Percentiles rank a stretch among this genome's conserved stretches.
Evolutionary conservation across 2,888 invertebrate genomes (phyloP).

Genomic region (Harpagoxenus sublaevis): DNA sequence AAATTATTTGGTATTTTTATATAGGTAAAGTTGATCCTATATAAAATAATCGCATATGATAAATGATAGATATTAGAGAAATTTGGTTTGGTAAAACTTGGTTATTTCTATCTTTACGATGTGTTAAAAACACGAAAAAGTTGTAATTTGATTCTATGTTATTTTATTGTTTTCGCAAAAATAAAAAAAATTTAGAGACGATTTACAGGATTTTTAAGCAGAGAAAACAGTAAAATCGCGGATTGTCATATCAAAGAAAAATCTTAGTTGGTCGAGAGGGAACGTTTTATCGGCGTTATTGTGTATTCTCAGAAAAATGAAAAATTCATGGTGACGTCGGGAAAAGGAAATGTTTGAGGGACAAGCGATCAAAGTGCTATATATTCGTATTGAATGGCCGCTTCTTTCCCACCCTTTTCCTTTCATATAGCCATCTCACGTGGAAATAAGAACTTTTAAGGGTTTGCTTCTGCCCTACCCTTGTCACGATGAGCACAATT

Average conservation of each 20-base stretch:
- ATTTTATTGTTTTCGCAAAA: not conserved
- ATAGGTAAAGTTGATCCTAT: not conserved
- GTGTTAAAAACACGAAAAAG: not conserved
- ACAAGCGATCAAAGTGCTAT: conserved; percentile 33
- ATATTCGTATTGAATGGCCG: conserved; percentile 20
- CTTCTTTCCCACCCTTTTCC: not conserved
- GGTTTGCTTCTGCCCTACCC: conserved; percentile 3
- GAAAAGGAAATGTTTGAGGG: conserved; percentile 40
- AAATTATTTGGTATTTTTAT: not conserved
- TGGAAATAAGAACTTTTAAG: conserved; percentile 47
- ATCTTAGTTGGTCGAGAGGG: not conserved
- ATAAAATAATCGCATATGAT: not conserved
- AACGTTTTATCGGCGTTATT: not conserved
- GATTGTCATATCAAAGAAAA: conserved; percentile 14
- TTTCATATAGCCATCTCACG: conserved; percentile 19
- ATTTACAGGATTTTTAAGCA: not conserved
- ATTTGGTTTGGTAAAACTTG: not conserved
- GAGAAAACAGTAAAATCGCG: not conserved
- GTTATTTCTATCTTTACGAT: not conserved
- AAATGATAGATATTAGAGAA: not conserved
- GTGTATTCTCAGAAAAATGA: conserved; percentile 40
- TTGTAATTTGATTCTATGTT: not conserved
- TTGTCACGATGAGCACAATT: conserved; percentile 21
- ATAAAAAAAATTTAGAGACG: not conserved
- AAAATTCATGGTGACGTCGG: conserved; percentile 50